phyloP scores from a whole-genome alignment of 2,113 vertebrate species.

The Microcebus griseorufus region DNA sequence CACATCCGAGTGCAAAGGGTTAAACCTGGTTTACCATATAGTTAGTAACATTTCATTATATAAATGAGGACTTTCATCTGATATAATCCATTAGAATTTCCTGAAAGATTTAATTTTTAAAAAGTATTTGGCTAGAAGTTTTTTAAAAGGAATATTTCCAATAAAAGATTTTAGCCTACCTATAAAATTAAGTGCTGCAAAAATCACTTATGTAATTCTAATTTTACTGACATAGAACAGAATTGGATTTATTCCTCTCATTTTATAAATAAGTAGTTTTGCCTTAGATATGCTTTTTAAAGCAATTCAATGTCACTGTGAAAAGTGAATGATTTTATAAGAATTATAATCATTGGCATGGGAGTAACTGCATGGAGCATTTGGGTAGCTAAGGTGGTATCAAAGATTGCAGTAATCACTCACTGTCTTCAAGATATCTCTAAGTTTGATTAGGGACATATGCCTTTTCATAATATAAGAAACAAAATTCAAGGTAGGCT shows the following conservation, averaged over 20 bases:
- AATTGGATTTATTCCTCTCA: not conserved
- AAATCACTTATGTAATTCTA: not conserved
- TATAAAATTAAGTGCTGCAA: conserved; percentile 45
- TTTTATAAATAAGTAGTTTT: not conserved
- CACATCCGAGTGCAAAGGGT: no score
- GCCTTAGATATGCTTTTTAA: not conserved
- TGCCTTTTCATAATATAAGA: not conserved
- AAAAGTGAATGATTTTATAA: not conserved
- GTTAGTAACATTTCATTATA: conserved; percentile 35
- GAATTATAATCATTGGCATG: not conserved
- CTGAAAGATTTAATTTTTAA: not conserved
- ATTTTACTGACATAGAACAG: not conserved
- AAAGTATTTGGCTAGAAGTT: not conserved
- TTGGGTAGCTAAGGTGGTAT: not conserved
- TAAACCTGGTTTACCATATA: conserved; percentile 24
- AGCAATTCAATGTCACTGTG: not conserved
- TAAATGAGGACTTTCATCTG: not conserved
- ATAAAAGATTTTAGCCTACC: not conserved
- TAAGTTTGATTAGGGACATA: not conserved
- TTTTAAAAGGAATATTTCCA: conserved; percentile 35
- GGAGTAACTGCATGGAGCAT: not conserved
- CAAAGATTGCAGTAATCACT: not conserved
- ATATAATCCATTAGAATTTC: conserved; percentile 57
- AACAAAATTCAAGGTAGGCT: not conserved
- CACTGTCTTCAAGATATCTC: not conserved